Percentiles rank a stretch among this genome's conserved stretches.
Conservation (phyloP, 2,113 vertebrate genomes). For the Cyphomyrus plagiostoma region DNA sequence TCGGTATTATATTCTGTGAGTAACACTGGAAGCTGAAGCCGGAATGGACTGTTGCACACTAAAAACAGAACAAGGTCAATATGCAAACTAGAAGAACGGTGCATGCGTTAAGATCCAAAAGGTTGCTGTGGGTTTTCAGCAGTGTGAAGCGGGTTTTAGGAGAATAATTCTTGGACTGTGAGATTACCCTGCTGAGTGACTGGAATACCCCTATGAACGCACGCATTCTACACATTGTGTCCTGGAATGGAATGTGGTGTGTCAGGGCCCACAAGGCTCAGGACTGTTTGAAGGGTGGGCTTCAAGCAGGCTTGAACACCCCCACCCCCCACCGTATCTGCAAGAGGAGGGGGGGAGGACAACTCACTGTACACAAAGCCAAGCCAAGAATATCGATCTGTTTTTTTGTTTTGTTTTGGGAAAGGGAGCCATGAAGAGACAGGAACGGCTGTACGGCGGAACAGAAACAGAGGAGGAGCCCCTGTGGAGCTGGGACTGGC, state of each 20-base stretch:
- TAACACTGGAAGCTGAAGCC: slow-evolving; percentile 25
- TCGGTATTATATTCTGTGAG: slow-evolving; percentile 24
- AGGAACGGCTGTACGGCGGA: neutral
- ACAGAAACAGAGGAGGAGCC: neutral
- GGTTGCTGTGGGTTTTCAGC: slow-evolving; percentile 20
- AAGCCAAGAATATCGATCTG: slow-evolving; percentile 12
- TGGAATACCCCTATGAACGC: slow-evolving; percentile 27
- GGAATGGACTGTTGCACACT: slow-evolving; percentile 24
- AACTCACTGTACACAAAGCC: slow-evolving; percentile 5
- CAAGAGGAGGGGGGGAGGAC: neutral
- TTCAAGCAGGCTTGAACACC: neutral
- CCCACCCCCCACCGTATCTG: neutral
- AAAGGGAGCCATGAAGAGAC: neutral
- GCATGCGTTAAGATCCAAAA: slow-evolving; percentile 33
- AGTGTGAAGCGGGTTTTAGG: slow-evolving; percentile 14
- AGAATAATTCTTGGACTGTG: neutral
- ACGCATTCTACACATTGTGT: slow-evolving; percentile 19
- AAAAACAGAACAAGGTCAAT: slow-evolving; percentile 25
- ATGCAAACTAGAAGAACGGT: slow-evolving; percentile 21
- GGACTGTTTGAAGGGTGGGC: neutral
- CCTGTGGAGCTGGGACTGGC: slow-evolving; percentile 28
- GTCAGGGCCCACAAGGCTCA: slow-evolving; percentile 1
- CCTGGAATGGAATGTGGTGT: neutral
- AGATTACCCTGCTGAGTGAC: slow-evolving; percentile 19
- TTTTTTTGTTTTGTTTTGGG: neutral